These are phyloP conservation scores for Sinopyrophorus schimmeli DNA, from an alignment of 2,888 invertebrate species.

Conservation along the genomic window DNA sequence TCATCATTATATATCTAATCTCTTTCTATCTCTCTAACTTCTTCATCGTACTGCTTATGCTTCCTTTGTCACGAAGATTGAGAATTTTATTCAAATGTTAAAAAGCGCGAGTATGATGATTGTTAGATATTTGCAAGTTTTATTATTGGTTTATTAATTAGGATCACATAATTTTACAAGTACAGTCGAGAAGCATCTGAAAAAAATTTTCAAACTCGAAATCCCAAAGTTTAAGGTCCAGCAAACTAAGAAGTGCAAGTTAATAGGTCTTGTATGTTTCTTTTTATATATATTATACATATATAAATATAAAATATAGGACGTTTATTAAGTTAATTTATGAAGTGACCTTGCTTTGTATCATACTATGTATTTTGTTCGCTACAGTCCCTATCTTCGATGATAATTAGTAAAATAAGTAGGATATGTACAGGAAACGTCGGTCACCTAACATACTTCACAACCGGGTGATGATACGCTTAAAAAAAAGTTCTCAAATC, in stretches of 20 bases:
- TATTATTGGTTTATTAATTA: no score
- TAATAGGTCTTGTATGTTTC: slow-evolving; percentile 50
- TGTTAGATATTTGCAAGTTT: no score
- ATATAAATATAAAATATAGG: slow-evolving; percentile 52
- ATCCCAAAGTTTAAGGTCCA: slow-evolving; percentile 42
- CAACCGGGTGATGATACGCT: slow-evolving; percentile 38
- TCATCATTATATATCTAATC: slow-evolving; percentile 18
- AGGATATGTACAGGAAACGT: slow-evolving; percentile 46
- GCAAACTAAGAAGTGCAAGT: slow-evolving; percentile 44
- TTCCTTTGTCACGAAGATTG: slow-evolving; percentile 25
- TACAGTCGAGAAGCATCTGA: slow-evolving; percentile 13
- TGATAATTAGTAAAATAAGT: slow-evolving; percentile 34
- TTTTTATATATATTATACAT: slow-evolving; percentile 50
- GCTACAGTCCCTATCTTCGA: slow-evolving; percentile 37
- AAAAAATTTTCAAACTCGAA: slow-evolving; percentile 33
- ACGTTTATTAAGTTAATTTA: slow-evolving; percentile 61
- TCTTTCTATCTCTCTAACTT: slow-evolving; percentile 19
- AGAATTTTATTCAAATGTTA: slow-evolving; percentile 20
- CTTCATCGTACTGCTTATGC: slow-evolving; percentile 30
- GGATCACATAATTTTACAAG: no score
- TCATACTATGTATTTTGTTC: slow-evolving; percentile 55
- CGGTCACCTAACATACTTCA: slow-evolving; percentile 41
- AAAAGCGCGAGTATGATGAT: no score
- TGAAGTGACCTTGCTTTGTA: slow-evolving; percentile 67
- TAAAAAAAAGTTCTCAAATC: slow-evolving; percentile 36